These are phyloP conservation scores for Ateles fusciceps DNA, from an alignment of 2,797 vertebrate species.

Conservation along the genomic window DNA sequence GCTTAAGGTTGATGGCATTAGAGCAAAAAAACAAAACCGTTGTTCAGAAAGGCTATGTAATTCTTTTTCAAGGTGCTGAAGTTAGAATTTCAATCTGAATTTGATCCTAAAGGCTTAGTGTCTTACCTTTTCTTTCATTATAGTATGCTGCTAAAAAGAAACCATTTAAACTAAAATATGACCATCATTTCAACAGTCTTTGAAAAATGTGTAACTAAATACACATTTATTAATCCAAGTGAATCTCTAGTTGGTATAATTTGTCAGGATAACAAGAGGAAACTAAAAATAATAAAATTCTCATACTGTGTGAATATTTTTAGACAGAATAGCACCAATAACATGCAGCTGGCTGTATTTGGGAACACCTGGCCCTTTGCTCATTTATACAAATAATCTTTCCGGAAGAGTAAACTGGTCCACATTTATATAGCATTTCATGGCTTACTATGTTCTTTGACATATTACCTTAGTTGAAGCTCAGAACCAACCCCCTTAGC, in stretches of 20 bases:
- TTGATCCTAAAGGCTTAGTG: background rate
- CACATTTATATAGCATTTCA: background rate
- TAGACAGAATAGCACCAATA: background rate
- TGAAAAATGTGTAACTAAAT: background rate
- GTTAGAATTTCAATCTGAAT: constrained; percentile 3
- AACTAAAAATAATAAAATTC: constrained; percentile 20
- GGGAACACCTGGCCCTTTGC: background rate
- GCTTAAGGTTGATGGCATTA: background rate
- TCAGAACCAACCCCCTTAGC: background rate
- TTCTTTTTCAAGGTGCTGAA: background rate
- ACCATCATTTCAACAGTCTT: background rate
- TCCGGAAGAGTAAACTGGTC: background rate
- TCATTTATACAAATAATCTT: background rate
- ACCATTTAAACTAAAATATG: background rate
- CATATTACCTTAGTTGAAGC: background rate
- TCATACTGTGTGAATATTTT: constrained; percentile 11
- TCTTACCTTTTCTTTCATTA: background rate
- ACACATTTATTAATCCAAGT: constrained; percentile 7
- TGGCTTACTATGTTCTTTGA: background rate
- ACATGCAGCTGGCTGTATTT: background rate
- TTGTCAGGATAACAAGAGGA: background rate
- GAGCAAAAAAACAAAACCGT: background rate
- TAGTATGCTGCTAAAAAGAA: background rate
- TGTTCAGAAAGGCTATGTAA: background rate
- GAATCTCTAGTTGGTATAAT: background rate